phyloP scores from a whole-genome alignment of 2,113 vertebrate genomes.

The Tauraco erythrolophus region DNA sequence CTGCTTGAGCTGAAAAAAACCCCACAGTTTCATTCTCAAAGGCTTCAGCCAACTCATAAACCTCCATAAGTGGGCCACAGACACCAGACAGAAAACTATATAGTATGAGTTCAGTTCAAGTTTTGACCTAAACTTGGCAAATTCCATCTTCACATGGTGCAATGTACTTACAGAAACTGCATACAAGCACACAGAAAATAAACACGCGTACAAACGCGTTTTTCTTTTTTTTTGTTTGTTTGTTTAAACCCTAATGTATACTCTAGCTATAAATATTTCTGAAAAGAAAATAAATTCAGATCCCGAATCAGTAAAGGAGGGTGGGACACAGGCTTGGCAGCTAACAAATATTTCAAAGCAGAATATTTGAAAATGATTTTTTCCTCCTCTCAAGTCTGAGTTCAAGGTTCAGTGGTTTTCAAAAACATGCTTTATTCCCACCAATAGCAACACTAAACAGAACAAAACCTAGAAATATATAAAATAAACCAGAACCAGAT shows the following conservation, averaged over 20 bases:
- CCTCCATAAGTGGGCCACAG: constrained; percentile 24
- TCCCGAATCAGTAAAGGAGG: neutral
- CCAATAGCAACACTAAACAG: neutral
- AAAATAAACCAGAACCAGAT: constrained; percentile 41
- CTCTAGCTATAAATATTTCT: constrained; percentile 35
- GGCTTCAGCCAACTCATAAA: constrained; percentile 61
- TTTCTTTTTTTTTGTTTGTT: constrained; percentile 9
- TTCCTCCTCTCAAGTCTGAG: neutral
- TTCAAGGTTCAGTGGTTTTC: constrained; percentile 51
- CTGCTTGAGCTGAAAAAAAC: constrained; percentile 31
- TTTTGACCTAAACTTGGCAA: constrained; percentile 57
- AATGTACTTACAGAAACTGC: neutral
- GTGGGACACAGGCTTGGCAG: neutral
- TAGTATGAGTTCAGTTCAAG: constrained; percentile 8
- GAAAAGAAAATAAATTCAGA: constrained; percentile 36
- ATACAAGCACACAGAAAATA: constrained; percentile 14
- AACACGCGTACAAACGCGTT: neutral
- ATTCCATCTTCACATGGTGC: constrained; percentile 4
- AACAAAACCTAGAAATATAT: constrained; percentile 15
- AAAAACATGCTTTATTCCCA: constrained; percentile 24
- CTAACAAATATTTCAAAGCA: constrained; percentile 13
- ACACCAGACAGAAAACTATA: constrained; percentile 44
- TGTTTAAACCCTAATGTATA: constrained; percentile 18
- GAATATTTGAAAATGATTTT: constrained; percentile 36
- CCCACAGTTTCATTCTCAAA: constrained; percentile 20